Conservation (phyloP, 2,797 vertebrate genomes). For the Acestrorhynchus altus region DNA sequence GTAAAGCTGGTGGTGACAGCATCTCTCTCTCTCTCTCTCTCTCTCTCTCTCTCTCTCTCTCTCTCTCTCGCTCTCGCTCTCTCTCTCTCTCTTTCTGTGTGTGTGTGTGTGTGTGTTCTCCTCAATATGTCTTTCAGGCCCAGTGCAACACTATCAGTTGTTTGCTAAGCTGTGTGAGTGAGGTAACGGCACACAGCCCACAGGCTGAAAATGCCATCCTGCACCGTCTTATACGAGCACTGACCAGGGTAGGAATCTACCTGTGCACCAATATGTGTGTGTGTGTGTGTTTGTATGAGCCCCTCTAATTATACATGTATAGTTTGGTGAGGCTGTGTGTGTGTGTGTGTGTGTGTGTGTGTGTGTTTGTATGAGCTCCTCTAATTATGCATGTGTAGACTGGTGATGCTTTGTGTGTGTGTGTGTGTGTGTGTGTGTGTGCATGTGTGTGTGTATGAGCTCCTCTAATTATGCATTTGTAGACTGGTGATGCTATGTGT, state of each 20-base stretch:
- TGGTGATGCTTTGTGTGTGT: not conserved
- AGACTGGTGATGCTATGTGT: not conserved
- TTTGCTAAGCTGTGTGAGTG: conserved; percentile 78
- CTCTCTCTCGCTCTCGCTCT: too few relatives aligned
- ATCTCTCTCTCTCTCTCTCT: too few relatives aligned
- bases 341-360: conserved; percentile 4
- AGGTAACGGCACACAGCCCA: conserved; percentile 76
- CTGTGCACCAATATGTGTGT: not conserved
- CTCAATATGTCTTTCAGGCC: conserved; percentile 62
- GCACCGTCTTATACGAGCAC: conserved; percentile 71
- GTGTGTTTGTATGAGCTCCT: not conserved
- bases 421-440: not conserved
- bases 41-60: too few relatives aligned
- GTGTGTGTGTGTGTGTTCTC: not conserved
- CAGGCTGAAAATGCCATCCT: conserved; percentile 77
- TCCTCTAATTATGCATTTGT: not conserved
- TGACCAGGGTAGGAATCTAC: conserved; percentile 74
- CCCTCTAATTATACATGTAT: not conserved
- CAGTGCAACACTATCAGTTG: conserved; percentile 79
- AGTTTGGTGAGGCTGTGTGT: not conserved
- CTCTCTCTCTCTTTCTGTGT: not conserved
- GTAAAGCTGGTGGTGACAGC: not conserved
- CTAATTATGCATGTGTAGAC: not conserved
- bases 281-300: conserved; percentile 11
- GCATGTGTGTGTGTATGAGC: conserved; percentile 12